Percentiles rank a stretch among this genome's conserved stretches.
These are phyloP conservation scores for Dasysyrphus tricinctus DNA, from an alignment of 2,888 invertebrate species.

Conservation along the genomic window DNA sequence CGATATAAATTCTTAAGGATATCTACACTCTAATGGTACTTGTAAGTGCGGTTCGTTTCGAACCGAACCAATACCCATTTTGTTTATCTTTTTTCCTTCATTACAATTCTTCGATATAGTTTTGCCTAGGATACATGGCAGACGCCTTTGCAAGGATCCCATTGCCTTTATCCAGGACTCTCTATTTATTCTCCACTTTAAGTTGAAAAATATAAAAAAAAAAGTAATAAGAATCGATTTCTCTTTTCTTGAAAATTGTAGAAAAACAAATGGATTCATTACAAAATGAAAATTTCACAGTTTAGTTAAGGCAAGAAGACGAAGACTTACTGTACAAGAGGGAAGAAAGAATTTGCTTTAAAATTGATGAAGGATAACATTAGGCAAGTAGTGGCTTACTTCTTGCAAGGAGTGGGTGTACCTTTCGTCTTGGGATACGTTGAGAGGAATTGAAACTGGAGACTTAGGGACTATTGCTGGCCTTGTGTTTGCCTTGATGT, in stretches of 20 bases:
- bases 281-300: constrained; percentile 54
- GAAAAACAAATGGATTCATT: constrained; percentile 51
- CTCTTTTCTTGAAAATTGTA: constrained; percentile 7
- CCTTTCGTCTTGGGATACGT: constrained; percentile 10
- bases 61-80: constrained; percentile 25
- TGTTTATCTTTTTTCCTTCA: constrained; percentile 39
- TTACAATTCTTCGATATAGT: constrained; percentile 42
- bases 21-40: constrained; percentile 40
- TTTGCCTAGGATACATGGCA: constrained; percentile 10
- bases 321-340: neutral
- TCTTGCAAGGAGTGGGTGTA: neutral
- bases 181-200: constrained; percentile 54
- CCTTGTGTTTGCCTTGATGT: constrained; percentile 24
- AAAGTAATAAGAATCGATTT: constrained; percentile 22
- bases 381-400: constrained; percentile 53
- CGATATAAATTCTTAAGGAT: constrained; percentile 50
- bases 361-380: constrained; percentile 31
- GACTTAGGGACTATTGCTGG: neutral
- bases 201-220: neutral
- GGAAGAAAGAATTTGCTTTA: neutral
- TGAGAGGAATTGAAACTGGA: neutral
- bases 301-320: neutral
- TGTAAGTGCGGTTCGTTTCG: constrained; percentile 40
- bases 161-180: constrained; percentile 34
- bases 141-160: constrained; percentile 31